Evolutionary conservation across 2,888 invertebrate species (phyloP), one percentile per base, ranked within the genome.

Genomic region (Frankliniella fusca): DNA sequence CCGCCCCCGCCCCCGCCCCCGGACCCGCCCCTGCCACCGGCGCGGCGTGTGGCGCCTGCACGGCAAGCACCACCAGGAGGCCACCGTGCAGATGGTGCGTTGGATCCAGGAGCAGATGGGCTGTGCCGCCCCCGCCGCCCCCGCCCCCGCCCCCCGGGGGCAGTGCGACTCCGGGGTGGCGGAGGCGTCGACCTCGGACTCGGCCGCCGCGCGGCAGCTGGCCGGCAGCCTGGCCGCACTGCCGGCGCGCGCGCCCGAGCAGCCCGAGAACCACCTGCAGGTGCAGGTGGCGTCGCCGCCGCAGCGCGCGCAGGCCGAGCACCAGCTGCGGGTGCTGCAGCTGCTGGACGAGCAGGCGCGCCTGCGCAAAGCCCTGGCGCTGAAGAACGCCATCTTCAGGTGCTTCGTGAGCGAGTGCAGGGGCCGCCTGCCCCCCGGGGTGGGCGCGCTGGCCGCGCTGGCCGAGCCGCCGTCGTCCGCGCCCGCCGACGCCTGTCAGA

Each of bases 81-180:
- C 70, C 70, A 76, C 70, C 70, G 70, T 76, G 0, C 23, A 76
- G 70, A 76, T 76, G 70, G 70, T 76, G 70, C 70, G 70, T 8
- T 76, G 70, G 70, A 76, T 76, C 70, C 70, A 76, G 70, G 70
- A 76, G 23, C 70, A 76, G 70, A 76, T 76, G 70, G 70, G 27
- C 70, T 12, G 27, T 23, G 5, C n/a, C 70, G 70, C n/a, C 70
- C 23, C 12, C 23, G 70, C 1, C 70, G 70, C 8, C 65, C n/a
- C n/a, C n/a, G n/a, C n/a, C n/a, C n/a, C n/a, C 38, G 38, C 38
- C 38, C 38, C 38, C 38, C 38, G 38, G 38, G 38, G 38, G 38
- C 38, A 38, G 38, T 38, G 38, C 38, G 3, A 38, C 38, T 5
- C 38, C 38, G 38, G 3, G 38, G 38, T 5, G 38, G 38, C 38